Conservation (phyloP, 2,888 invertebrate genomes). For the Polyommatus icarus region DNA sequence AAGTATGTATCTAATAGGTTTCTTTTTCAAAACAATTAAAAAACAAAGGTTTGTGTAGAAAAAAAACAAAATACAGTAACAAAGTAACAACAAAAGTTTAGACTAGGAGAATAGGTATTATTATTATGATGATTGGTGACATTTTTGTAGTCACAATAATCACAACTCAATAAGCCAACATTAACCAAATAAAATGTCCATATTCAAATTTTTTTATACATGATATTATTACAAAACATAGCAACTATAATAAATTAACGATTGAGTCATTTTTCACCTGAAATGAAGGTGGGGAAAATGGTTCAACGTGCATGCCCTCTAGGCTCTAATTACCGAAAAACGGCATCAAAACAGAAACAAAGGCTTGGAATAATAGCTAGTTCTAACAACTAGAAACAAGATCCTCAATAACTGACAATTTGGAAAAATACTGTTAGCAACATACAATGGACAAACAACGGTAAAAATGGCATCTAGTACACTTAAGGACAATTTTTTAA, state of each 20-base stretch:
- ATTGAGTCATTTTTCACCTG: not conserved
- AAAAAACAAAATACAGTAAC: no score
- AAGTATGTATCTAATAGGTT: no score
- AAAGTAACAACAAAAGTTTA: no score
- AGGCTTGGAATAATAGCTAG: not conserved
- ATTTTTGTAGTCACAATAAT: no score
- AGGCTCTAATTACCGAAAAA: not conserved
- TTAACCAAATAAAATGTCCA: no score
- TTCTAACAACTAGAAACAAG: not conserved
- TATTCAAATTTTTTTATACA: no score
- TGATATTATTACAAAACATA: not conserved
- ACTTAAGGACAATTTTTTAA: not conserved
- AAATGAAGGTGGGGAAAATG: not conserved
- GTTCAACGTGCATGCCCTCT: not conserved
- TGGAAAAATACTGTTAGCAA: not conserved
- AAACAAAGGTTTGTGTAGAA: no score
- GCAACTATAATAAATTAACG: not conserved
- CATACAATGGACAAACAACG: not conserved
- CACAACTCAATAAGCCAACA: no score
- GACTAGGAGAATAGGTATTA: no score
- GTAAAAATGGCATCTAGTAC: not conserved
- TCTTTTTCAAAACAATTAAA: no score
- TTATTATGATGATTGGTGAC: no score
- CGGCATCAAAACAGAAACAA: not conserved
- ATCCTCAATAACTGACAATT: not conserved